A percentile compares a stretch with the other conserved stretches of the same genome.
Conservation (phyloP, 2,797 vertebrate genomes). For the Tiaroga cobitis region DNA sequence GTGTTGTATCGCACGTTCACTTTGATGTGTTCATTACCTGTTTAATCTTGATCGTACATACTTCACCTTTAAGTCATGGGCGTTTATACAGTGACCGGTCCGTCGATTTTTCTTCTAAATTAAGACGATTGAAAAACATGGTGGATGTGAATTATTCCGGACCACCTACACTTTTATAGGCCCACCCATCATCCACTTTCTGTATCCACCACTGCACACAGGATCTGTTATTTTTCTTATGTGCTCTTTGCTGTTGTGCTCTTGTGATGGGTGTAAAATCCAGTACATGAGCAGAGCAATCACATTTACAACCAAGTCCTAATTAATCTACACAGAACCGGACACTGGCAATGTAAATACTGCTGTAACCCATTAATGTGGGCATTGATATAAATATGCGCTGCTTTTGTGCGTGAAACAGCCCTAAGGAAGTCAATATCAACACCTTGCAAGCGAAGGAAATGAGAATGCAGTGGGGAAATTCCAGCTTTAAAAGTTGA, state of each 20-base stretch:
- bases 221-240: not conserved
- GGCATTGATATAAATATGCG: not conserved
- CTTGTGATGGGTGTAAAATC: not conserved
- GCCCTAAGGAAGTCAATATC: not conserved
- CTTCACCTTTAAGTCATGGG: no score
- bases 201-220: no score
- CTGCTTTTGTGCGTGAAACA: not conserved
- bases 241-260: not conserved
- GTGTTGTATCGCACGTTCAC: no score
- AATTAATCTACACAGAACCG: not conserved
- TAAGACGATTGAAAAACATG: no score
- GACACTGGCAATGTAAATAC: not conserved
- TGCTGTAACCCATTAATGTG: not conserved
- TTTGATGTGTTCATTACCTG: no score
- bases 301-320: not conserved
- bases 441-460: not conserved
- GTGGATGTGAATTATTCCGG: no score
- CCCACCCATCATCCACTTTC: no score
- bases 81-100: no score
- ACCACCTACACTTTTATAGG: no score
- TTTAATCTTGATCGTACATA: no score
- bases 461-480: not conserved
- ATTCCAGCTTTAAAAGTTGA: not conserved
- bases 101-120: no score
- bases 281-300: not conserved